A percentile compares a stretch with the other conserved stretches of the same genome.
phyloP scores from a whole-genome alignment of 2,888 invertebrate species.

The Didymodactylos carnosus region DNA sequence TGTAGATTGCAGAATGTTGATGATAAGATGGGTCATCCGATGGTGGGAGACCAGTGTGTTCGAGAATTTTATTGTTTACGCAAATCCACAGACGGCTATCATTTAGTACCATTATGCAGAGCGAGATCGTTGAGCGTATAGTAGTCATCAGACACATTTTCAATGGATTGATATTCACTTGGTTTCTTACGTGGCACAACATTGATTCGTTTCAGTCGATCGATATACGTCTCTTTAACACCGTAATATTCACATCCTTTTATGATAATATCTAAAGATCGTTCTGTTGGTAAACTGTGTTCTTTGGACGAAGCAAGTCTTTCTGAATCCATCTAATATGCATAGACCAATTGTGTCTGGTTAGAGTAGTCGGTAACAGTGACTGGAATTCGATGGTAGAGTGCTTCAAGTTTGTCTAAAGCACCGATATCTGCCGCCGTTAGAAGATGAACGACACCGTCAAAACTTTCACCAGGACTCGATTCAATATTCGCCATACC shows the following conservation, averaged over 20 bases:
- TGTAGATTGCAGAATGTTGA: not conserved
- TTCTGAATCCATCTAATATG: not conserved
- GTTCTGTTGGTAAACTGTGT: not conserved
- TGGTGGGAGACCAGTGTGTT: not conserved
- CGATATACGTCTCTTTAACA: not conserved
- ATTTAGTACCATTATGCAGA: not conserved
- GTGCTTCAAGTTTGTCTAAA: not conserved
- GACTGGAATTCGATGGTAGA: not conserved
- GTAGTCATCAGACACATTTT: not conserved
- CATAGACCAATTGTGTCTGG: not conserved
- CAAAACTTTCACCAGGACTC: not conserved
- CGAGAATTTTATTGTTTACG: not conserved
- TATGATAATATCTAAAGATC: not conserved
- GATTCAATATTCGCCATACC: not conserved
- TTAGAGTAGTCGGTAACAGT: not conserved
- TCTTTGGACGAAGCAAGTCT: too few relatives aligned
- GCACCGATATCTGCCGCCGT: not conserved
- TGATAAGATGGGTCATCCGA: not conserved
- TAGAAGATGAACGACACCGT: not conserved
- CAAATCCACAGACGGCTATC: not conserved
- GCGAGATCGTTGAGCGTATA: not conserved
- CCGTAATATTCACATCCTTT: not conserved
- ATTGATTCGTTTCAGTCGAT: too few relatives aligned
- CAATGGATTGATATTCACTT: not conserved
- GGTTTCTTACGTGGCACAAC: not conserved